Evolutionary conservation across 2,888 invertebrate species (phyloP).

Genomic region (Drosophila peninsularis): DNA sequence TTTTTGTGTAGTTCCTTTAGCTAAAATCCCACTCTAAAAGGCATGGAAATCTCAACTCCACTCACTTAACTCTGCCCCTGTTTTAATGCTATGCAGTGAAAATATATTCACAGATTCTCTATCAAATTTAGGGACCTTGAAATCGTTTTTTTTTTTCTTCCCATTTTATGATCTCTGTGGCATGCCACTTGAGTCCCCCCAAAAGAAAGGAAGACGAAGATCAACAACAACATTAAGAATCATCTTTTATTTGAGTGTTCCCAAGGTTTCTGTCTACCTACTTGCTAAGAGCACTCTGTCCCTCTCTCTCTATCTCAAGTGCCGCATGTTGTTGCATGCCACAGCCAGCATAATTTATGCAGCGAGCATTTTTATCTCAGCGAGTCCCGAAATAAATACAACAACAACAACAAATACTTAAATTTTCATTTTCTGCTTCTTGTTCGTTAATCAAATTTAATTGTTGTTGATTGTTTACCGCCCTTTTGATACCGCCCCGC

Average conservation of each 20-base stretch:
- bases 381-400: conserved; percentile 13
- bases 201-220: not conserved
- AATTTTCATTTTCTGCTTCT: conserved; percentile 26
- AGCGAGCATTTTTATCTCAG: conserved; percentile 30
- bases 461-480: conserved; percentile 56
- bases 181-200: conserved; percentile 31
- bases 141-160: not conserved
- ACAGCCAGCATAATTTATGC: conserved; percentile 72
- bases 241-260: conserved; percentile 31
- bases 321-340: conserved; percentile 51
- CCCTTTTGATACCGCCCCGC: not conserved
- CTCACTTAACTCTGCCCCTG: conserved; percentile 1
- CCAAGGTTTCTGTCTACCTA: conserved; percentile 66
- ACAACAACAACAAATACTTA: conserved; percentile 26
- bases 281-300: conserved; percentile 14
- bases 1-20: too few species aligned
- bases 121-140: conserved; percentile 25
- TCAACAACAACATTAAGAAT: conserved; percentile 5
- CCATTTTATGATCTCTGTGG: conserved; percentile 20
- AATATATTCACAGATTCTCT: conserved; percentile 6
- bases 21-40: not conserved
- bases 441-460: conserved; percentile 70
- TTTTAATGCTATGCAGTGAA: not conserved
- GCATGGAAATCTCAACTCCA: not conserved
- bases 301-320: conserved; percentile 9